These are phyloP conservation scores for Formica selysi DNA, from an alignment of 1,140 invertebrate genomes.

Conservation along the genomic window DNA sequence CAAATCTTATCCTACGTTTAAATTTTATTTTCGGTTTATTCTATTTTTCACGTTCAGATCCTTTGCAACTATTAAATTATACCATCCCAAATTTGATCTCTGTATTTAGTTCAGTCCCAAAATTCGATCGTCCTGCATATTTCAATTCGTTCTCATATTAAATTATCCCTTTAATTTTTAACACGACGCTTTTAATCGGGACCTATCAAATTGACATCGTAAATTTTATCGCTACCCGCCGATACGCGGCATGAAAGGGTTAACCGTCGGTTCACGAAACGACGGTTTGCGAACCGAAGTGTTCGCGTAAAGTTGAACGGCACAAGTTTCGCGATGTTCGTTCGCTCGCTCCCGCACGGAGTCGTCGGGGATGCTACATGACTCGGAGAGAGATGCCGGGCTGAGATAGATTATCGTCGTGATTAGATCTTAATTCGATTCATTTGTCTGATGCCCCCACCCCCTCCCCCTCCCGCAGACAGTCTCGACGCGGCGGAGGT, in stretches of 20 bases:
- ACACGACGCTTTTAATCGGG: background rate
- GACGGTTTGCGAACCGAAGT: background rate
- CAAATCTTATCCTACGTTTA: background rate
- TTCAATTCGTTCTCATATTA: constrained; percentile 7
- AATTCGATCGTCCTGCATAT: constrained; percentile 5
- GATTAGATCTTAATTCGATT: constrained; percentile 65
- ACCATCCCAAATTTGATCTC: background rate
- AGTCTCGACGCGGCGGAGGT: background rate
- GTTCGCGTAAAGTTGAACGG: background rate
- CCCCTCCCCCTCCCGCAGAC: background rate
- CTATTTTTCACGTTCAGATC: background rate
- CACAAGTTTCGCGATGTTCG: constrained; percentile 49
- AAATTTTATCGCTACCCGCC: background rate
- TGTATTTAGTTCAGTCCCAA: background rate
- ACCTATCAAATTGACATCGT: background rate
- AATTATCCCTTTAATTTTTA: background rate
- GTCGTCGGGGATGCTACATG: constrained; percentile 56
- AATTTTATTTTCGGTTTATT: background rate
- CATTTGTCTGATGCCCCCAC: constrained; percentile 45
- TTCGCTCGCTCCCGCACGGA: background rate
- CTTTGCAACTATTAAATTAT: constrained; percentile 23
- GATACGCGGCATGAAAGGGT: constrained; percentile 43
- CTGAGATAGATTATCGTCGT: constrained; percentile 63
- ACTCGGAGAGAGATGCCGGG: constrained; percentile 53
- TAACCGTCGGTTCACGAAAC: constrained; percentile 34